A percentile compares a stretch with the other conserved stretches of the same genome.
These are phyloP conservation scores for Rana temporaria DNA, from an alignment of 2,113 vertebrate species.

Conservation along the genomic window DNA sequence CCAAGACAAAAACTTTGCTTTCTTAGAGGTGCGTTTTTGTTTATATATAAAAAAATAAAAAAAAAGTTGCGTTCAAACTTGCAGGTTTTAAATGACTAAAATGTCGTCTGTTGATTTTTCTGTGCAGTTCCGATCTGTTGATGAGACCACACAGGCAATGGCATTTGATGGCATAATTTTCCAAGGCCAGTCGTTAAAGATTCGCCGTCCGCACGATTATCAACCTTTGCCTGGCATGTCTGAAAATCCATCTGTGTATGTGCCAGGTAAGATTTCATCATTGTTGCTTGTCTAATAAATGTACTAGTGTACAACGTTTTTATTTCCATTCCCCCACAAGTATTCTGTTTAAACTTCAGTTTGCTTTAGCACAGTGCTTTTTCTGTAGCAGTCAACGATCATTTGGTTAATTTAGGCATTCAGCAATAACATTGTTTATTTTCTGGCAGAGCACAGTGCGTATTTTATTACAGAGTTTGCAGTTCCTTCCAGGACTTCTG, in stretches of 20 bases:
- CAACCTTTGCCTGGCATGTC: slow-evolving; percentile 93
- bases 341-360: background rate
- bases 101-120: background rate
- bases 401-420: background rate
- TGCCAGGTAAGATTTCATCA: slow-evolving; percentile 77
- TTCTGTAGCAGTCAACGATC: background rate
- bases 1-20: slow-evolving; percentile 95
- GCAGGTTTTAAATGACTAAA: background rate
- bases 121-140: slow-evolving; percentile 88
- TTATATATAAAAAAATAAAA: background rate
- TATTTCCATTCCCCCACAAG: background rate
- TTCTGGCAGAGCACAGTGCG: slow-evolving; percentile 5
- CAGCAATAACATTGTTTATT: slow-evolving; percentile 1
- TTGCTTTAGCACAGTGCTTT: background rate
- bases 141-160: slow-evolving; percentile 93
- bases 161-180: slow-evolving; percentile 94
- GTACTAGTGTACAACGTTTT: background rate
- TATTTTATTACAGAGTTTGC: slow-evolving; percentile 18
- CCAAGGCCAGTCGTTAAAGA: slow-evolving; percentile 92
- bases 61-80: background rate
- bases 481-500: slow-evolving; percentile 27
- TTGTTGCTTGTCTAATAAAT: background rate
- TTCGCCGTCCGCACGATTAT: slow-evolving; percentile 90
- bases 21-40: slow-evolving; percentile 76
- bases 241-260: slow-evolving; percentile 91